Conservation (phyloP, 2,113 vertebrate species). For the Blennius ocellaris region DNA sequence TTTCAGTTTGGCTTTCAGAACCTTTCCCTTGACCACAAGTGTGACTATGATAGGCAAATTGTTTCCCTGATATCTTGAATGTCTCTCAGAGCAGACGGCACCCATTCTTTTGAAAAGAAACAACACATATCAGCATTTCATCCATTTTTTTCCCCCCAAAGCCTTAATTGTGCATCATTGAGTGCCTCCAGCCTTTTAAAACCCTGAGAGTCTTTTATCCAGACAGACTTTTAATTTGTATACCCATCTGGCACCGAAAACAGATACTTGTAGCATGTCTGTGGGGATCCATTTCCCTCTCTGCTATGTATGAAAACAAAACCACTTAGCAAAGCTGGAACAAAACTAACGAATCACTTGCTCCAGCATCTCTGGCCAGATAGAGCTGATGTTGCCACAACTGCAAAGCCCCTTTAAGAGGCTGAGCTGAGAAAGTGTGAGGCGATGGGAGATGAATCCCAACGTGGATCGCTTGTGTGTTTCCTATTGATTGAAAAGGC, state of each 20-base stretch:
- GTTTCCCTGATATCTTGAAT: conserved; percentile 30
- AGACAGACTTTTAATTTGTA: conserved; percentile 51
- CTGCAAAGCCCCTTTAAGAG: conserved; percentile 35
- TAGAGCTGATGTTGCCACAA: conserved; percentile 41
- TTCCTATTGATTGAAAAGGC: conserved; percentile 36
- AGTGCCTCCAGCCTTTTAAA: conserved; percentile 51
- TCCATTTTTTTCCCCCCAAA: conserved; percentile 24
- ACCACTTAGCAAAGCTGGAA: conserved; percentile 36
- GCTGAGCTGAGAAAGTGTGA: conserved; percentile 29
- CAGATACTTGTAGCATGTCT: conserved; percentile 37
- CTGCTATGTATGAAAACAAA: conserved; percentile 39
- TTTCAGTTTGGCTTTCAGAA: conserved; percentile 35
- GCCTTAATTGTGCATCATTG: conserved; percentile 35
- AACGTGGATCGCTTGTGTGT: conserved; percentile 22
- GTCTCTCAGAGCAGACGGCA: conserved; percentile 11
- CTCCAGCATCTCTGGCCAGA: conserved; percentile 41
- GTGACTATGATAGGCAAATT: conserved; percentile 51
- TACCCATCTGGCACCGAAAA: conserved; percentile 38
- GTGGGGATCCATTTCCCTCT: conserved; percentile 51
- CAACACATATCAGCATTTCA: conserved; percentile 4
- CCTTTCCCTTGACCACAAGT: conserved; percentile 19
- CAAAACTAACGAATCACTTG: conserved; percentile 57
- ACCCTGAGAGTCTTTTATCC: conserved; percentile 41
- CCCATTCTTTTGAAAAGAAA: conserved; percentile 30
- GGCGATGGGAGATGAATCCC: conserved; percentile 33